Evolutionary conservation across 2,113 vertebrate species (phyloP).

Genomic region (Reinhardtius hippoglossoides): DNA sequence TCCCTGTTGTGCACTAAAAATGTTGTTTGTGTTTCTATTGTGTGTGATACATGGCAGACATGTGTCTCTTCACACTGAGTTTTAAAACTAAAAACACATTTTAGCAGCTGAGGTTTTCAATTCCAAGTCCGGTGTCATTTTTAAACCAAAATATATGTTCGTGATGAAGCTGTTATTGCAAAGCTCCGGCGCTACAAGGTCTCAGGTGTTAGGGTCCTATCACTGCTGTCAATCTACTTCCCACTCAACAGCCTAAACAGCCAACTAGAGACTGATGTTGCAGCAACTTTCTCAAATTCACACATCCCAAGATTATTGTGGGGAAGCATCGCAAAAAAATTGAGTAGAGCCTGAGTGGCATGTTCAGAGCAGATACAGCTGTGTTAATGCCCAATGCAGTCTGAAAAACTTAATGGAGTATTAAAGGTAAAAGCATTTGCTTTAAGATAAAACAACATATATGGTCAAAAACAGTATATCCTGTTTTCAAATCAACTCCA

Average conservation of each 20-base stretch:
- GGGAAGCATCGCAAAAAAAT: constrained; percentile 1
- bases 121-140: background rate
- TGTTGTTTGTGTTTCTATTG: background rate
- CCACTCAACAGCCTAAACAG: constrained; percentile 2
- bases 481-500: background rate
- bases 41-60: background rate
- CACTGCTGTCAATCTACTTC: constrained; percentile 8
- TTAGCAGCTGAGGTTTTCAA: background rate
- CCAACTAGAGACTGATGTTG: background rate
- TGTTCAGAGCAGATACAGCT: background rate
- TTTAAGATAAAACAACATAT: background rate
- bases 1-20: background rate
- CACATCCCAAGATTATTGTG: background rate
- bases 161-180: constrained; percentile 7
- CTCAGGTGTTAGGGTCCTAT: background rate
- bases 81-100: background rate
- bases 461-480: background rate
- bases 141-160: constrained; percentile 3
- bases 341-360: too few species aligned
- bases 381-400: too few species aligned
- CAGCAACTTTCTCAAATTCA: background rate
- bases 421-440: background rate
- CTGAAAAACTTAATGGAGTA: background rate
- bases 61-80: background rate
- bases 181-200: background rate